Base-by-base conservation (phyloP, 1,140 invertebrate species). In the Sinonovacula constricta region DNA sequence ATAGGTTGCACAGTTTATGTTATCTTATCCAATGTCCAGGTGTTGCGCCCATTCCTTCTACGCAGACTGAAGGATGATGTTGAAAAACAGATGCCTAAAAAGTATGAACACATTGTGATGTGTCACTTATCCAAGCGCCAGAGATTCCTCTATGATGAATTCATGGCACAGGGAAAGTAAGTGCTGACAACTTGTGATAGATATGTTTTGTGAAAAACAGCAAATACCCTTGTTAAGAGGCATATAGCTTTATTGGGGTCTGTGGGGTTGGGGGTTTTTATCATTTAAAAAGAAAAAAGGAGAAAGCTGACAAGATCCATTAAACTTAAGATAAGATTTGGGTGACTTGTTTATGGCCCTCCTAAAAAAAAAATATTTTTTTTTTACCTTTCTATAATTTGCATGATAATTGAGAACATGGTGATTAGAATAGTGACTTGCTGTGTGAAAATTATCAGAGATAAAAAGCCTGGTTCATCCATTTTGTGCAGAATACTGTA, bases 41-140 rank as follows among this genome's bases (percentile, higher is more conserved):
- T 99, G 66, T 93, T 99, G 81, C 93, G 99, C 54, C 99, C 99
- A 39, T 99, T 99, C 93, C 93, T 99, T 81, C 92, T 99, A 76
- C 93, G 99, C 80, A 94, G 99, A 80, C 93, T 99, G 68, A 99
- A 99, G 92, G 94, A 93, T 57, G 98, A 99, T 93, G 99, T 99
- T 39, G 99, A 99, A 92, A 99, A 99, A 90, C 99, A 99, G 92
- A 95, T 99, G 94, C 99, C 99, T 82, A 97, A 97, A 92, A 99
- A 99, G 91, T 98, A 97, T 92, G 99, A 99, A 91, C 98, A 99
- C 92, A 94, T 99, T 81, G 92, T 99, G 15, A 95, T 97, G 94
- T 99, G 98, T 91, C 93, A 96, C 54, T 93, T 99, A 79, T 99
- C 98, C 1, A 99, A 99, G 92, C 92, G 99, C 39, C 99, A 99